phyloP scores from a whole-genome alignment of 2,113 vertebrate species.

The Pseudopipra pipra region DNA sequence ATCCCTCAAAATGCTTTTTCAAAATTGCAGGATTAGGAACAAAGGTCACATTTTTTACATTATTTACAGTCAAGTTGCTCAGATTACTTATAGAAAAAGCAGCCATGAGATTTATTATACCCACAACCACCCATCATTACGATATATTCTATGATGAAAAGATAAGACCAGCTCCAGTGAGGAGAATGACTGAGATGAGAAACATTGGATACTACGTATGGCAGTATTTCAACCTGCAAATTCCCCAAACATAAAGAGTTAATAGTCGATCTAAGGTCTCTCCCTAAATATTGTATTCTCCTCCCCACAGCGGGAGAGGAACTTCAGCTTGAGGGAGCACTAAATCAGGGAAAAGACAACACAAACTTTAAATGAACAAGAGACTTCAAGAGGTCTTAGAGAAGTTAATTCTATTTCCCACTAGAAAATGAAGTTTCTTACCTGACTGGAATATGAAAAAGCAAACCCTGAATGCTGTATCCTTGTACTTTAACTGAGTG shows the following conservation, averaged over 20 bases:
- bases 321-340: not conserved
- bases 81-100: not conserved
- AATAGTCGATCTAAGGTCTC: not conserved
- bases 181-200: not conserved
- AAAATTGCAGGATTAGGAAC: slow-evolving; percentile 14
- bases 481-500: not conserved
- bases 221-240: not conserved
- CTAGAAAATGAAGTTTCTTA: slow-evolving; percentile 17
- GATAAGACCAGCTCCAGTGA: not conserved
- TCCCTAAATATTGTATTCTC: not conserved
- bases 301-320: not conserved
- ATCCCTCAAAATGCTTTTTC: slow-evolving; percentile 1
- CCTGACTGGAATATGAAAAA: slow-evolving; percentile 19
- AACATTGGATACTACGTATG: not conserved
- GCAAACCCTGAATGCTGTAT: not conserved
- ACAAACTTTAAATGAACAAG: slow-evolving; percentile 5
- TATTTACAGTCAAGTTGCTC: slow-evolving; percentile 27
- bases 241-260: not conserved
- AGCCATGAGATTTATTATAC: not conserved
- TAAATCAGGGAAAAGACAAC: not conserved
- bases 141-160: not conserved
- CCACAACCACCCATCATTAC: not conserved
- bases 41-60: slow-evolving; percentile 22
- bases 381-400: slow-evolving; percentile 27
- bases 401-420: slow-evolving; percentile 28